Evolutionary conservation across 2,797 vertebrate species (phyloP).

Genomic region (Pteropus rufus): DNA sequence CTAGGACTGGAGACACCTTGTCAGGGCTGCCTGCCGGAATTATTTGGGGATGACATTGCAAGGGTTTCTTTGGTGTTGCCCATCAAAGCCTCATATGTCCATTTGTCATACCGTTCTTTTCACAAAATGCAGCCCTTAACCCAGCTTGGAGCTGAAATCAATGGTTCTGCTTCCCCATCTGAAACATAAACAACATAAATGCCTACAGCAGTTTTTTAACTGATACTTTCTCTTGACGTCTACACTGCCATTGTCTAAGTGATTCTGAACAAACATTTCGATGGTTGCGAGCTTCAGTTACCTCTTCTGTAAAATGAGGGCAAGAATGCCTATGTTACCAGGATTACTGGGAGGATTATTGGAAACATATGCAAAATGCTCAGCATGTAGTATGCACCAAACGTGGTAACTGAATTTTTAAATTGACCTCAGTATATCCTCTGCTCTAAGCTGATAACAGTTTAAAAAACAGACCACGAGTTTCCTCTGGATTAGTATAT

Average conservation of each 20-base stretch:
- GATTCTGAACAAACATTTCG: not conserved
- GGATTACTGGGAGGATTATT: not conserved
- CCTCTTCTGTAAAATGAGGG: not conserved
- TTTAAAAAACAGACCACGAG: not conserved
- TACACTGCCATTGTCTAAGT: not conserved
- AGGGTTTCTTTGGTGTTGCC: not conserved
- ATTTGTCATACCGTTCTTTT: not conserved
- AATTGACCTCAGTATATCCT: not conserved
- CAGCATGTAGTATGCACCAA: not conserved
- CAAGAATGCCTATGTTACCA: not conserved
- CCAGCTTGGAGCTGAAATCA: not conserved
- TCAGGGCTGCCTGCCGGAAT: constrained; percentile 28
- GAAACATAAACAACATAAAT: not conserved
- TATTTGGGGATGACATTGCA: not conserved
- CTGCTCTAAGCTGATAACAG: not conserved
- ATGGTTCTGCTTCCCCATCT: not conserved
- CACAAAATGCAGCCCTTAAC: constrained; percentile 8
- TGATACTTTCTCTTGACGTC: not conserved
- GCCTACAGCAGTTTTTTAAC: not conserved
- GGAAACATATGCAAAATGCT: not conserved
- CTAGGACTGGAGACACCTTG: not conserved
- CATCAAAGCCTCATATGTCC: not conserved
- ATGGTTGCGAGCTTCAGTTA: not conserved
- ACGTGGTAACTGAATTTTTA: not conserved
- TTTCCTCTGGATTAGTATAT: not conserved